Conservation (phyloP, 1,140 invertebrate genomes). For the Harpegnathos saltator region DNA sequence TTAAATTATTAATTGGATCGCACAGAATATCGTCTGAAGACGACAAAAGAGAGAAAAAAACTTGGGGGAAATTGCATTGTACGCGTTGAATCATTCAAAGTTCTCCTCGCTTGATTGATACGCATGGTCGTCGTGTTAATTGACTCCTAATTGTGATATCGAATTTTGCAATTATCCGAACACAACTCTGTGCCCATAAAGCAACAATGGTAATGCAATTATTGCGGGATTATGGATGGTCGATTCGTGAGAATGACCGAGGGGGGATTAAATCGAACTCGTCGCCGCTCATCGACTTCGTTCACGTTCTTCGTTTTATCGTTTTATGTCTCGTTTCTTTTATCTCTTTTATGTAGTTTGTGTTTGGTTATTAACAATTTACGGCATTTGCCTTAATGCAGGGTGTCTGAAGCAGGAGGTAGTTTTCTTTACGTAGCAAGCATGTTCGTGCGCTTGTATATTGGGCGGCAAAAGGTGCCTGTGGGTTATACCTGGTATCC, state of each 20-base stretch:
- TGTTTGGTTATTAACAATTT: conserved; percentile 44
- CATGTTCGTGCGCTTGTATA: conserved; percentile 29
- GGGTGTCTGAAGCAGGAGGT: conserved; percentile 9
- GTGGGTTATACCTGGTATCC: conserved; percentile 33
- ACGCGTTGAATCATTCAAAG: too few species aligned
- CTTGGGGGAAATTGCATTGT: too few species aligned
- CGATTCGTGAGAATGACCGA: conserved; percentile 35
- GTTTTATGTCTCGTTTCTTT: conserved; percentile 6
- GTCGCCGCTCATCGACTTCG: neutral
- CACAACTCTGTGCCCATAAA: neutral
- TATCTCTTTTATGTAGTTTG: neutral
- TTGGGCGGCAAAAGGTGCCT: conserved; percentile 21
- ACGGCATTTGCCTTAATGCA: conserved; percentile 7
- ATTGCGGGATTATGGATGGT: conserved; percentile 17
- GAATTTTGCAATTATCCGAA: conserved; percentile 34
- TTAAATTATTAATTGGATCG: neutral
- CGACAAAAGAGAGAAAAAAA: neutral
- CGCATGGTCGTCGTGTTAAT: neutral
- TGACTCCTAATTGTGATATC: conserved; percentile 29
- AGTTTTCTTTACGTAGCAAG: neutral
- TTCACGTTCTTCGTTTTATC: conserved; percentile 30
- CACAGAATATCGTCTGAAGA: neutral
- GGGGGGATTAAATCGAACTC: conserved; percentile 26
- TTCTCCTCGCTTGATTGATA: too few species aligned
- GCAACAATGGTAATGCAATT: conserved; percentile 37